These are phyloP conservation scores for Falco concolor DNA, from an alignment of 2,797 vertebrate species.

Conservation along the genomic window DNA sequence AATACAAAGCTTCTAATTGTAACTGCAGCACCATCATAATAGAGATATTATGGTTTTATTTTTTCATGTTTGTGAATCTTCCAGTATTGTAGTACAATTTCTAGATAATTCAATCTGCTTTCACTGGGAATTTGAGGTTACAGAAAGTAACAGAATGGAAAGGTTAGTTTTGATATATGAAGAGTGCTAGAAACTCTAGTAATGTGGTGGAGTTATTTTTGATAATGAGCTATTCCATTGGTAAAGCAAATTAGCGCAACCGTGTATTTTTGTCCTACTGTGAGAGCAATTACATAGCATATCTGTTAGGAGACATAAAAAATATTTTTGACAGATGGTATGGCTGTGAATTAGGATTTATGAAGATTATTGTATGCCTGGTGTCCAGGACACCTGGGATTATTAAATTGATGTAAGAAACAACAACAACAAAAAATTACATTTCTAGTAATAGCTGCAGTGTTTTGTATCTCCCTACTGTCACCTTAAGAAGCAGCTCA, in stretches of 20 bases:
- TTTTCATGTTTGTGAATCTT: not conserved
- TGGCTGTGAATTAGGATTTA: conserved; percentile 68
- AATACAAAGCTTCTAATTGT: conserved; percentile 29
- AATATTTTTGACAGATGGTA: conserved; percentile 72
- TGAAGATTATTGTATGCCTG: conserved; percentile 70
- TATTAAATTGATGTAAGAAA: conserved; percentile 61
- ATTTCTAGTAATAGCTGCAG: conserved; percentile 40
- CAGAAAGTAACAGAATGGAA: not conserved
- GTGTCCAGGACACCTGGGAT: conserved; percentile 54
- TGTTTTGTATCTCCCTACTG: conserved; percentile 44
- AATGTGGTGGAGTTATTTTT: not conserved
- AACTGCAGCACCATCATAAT: not conserved
- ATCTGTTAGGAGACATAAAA: conserved; percentile 54
- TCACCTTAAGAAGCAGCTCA: conserved; percentile 46
- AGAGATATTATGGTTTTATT: not conserved
- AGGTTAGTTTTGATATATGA: not conserved
- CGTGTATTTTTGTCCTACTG: conserved; percentile 53
- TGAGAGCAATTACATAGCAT: conserved; percentile 52
- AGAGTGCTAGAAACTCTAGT: not conserved
- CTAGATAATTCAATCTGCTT: conserved; percentile 15
- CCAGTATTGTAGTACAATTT: not conserved
- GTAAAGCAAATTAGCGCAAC: conserved; percentile 38
- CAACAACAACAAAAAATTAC: conserved; percentile 9
- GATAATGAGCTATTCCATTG: conserved; percentile 3
- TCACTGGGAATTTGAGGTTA: not conserved